Base-by-base conservation (phyloP, 2,113 vertebrate genomes). In the Shinisaurus crocodilurus region DNA sequence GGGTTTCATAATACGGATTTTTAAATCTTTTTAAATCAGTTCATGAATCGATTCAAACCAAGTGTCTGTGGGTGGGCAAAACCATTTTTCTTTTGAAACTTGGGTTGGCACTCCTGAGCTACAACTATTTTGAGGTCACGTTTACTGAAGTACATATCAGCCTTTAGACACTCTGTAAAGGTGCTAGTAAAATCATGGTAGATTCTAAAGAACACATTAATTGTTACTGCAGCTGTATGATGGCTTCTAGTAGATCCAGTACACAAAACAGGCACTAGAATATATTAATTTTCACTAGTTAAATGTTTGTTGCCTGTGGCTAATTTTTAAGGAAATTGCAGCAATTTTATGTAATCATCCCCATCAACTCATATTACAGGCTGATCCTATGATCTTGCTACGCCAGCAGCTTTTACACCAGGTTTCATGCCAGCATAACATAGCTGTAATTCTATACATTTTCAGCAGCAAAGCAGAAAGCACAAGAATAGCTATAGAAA, bases 271-370 rank as follows among this genome's bases (percentile, higher is more conserved):
- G 12, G 25, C 1, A 65, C 10, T 54, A 86, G 34, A 86, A 57
- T 1, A 34, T 1, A 25, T 88, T 90, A 86, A 88, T 87, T 90
- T 1, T 6, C 0, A 32, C 23, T 60, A 72, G 45, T 87, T 87
- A 60, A 79, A 3, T 45, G 3, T 5, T 74, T 89, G n/a, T 8
- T 82, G 1, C 32, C 48, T 81, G 0, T 1, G 1, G 1, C 57
- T 37, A 88, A 32, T 90, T 93, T 65, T 81, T 85, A 91, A 92
- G 43, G 84, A 82, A 48, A 86, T 50, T 2, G 13, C 91, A 15
- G 27, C 89, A 90, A 50, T 82, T 2, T 77, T 94, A 85, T 60
- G 12, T 60, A 60, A 63, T 82, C 54, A 85, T 63, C 1, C 18
- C 27, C 85, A 32, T 70, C 69, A 16, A 34, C 69, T 34, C 2